Conservation (phyloP, 2,888 invertebrate species). For the Hemithea aestivaria region DNA sequence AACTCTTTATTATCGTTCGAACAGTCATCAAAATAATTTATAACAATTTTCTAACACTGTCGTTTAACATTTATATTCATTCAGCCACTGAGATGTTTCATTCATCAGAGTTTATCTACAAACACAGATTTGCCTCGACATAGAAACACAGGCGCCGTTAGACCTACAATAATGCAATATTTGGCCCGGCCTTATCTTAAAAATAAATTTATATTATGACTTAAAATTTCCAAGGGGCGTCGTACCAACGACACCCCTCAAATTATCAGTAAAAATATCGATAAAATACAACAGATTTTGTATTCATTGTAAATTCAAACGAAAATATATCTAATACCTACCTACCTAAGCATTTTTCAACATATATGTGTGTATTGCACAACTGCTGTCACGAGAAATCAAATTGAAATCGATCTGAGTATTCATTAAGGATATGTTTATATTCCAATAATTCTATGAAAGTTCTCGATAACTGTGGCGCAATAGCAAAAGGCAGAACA, state of each 20-base stretch:
- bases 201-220: constrained; percentile 76
- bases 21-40: constrained; percentile 82
- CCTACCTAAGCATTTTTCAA: constrained; percentile 71
- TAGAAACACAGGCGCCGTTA: constrained; percentile 62
- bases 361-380: constrained; percentile 70
- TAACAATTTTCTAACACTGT: constrained; percentile 81
- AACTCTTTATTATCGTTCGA: constrained; percentile 81
- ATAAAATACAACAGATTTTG: constrained; percentile 76
- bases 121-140: constrained; percentile 59
- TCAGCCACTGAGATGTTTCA: constrained; percentile 75
- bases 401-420: constrained; percentile 71
- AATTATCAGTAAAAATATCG: constrained; percentile 70
- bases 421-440: constrained; percentile 76
- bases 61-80: constrained; percentile 76
- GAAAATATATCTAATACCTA: constrained; percentile 74
- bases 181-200: constrained; percentile 77
- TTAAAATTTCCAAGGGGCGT: constrained; percentile 60
- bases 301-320: constrained; percentile 73
- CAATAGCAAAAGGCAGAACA: constrained; percentile 62
- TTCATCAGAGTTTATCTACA: constrained; percentile 60
- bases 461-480: constrained; percentile 56
- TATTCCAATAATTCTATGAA: constrained; percentile 66
- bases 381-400: constrained; percentile 67
- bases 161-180: constrained; percentile 75
- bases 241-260: constrained; percentile 36